Evolutionary conservation across 2,797 vertebrate species (phyloP), one percentile per base, ranked within the genome.

Genomic region (Cyprinodon diabolis): DNA sequence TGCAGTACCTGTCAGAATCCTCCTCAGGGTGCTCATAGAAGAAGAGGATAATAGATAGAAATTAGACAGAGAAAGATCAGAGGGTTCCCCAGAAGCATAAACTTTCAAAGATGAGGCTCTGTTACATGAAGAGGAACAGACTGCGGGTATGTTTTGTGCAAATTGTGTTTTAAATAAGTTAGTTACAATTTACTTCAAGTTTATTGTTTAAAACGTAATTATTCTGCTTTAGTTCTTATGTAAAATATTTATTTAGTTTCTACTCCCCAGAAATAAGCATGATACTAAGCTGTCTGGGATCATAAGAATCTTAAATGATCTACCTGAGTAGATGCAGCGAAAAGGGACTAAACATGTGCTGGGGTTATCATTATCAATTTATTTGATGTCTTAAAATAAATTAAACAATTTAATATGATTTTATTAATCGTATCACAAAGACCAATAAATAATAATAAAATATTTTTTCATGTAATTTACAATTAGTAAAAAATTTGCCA

Each of bases 1-100:
- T 74, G 58, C 77, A 87, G 60, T 79, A 52, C 74, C 49, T 82
- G 76, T 76, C 80, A 81, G 57, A 78, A 75, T 75, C 6, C 37
- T 63, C 4, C 37, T n/a, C 19, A 43, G 60, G 13, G 37, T 43
- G 58, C 66, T 52, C 54, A 55, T 62, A 35, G 23, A 49, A 1
- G 7, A 35, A 63, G 8, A 58, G 52, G 47, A 47, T 21, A 52
- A 37, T 13, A 17, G 25, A 73, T 17, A 79, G 12, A 71, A 56
- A 71, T n/a, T 35, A 72, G 10, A 69, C 1, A 23, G 49, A 15
- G 17, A 66, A 11, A 72, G 3, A 66, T 4, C 3, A 65, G 5
- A 54, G 37, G 57, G 47, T 30, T 13, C n/a, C 35, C 45, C 9
- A 7, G 35, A 35, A 25, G 25, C 55, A 72, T 60, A 35, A 67